Percentiles rank a stretch among this genome's conserved stretches.
phyloP scores from a whole-genome alignment of 2,888 invertebrate species.

The Oxyscelio sp. region DNA sequence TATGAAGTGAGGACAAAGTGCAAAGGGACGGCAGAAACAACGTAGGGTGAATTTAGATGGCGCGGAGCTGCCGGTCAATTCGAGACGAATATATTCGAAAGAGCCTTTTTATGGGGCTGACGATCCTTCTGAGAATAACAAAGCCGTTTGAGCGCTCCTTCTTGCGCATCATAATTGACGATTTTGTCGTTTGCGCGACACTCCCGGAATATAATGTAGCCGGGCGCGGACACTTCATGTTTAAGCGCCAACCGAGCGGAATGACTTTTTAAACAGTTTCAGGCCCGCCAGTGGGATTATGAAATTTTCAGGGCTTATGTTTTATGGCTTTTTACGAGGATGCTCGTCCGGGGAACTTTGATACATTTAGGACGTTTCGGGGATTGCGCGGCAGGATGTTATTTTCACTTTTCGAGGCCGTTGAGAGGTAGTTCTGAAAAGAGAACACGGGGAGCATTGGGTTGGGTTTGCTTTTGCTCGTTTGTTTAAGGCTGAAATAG shows the following conservation, averaged over 20 bases:
- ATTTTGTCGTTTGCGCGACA: conserved; percentile 59
- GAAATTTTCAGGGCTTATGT: conserved; percentile 40
- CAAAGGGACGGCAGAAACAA: conserved; percentile 70
- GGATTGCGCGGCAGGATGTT: no score
- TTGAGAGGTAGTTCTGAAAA: no score
- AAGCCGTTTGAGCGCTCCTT: conserved; percentile 51
- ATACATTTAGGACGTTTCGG: no score
- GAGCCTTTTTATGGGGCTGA: conserved; percentile 66
- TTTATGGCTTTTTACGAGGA: conserved; percentile 18
- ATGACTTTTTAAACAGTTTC: conserved; percentile 58
- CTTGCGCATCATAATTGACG: conserved; percentile 72
- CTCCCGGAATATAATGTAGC: conserved; percentile 49
- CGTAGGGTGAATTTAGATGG: conserved; percentile 71
- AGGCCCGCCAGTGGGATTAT: conserved; percentile 28
- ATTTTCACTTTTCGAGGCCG: no score
- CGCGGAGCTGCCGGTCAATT: conserved; percentile 73
- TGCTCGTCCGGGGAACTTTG: background rate
- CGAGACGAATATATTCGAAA: conserved; percentile 55
- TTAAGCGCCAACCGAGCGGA: conserved; percentile 38
- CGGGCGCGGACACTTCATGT: conserved; percentile 32
- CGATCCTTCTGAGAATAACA: conserved; percentile 72
- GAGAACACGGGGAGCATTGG: no score
- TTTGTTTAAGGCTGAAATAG: no score
- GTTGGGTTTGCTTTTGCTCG: no score
- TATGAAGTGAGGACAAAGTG: conserved; percentile 74